phyloP scores from a whole-genome alignment of 2,888 invertebrate genomes.

The Epiblema foenella region DNA sequence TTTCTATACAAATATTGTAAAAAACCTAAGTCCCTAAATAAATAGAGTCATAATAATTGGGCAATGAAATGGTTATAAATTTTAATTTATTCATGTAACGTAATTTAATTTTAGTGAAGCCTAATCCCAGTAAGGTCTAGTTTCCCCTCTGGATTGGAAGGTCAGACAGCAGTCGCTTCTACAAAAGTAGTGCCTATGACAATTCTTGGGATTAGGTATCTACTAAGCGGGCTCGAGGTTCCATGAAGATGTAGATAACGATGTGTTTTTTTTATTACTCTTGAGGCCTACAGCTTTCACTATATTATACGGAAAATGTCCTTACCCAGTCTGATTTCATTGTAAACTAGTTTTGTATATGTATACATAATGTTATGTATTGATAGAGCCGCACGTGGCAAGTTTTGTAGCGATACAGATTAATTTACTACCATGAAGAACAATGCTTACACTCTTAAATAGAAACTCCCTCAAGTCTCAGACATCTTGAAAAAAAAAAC shows the following conservation, averaged over 20 bases:
- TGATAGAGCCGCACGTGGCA: background rate
- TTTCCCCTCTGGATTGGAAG: background rate
- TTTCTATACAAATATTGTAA: no score
- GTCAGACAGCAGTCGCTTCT: background rate
- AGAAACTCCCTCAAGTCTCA: no score
- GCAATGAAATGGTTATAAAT: background rate
- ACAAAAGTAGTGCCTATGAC: background rate
- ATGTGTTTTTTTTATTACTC: background rate
- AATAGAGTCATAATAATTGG: no score
- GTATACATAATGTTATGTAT: slow-evolving; percentile 33
- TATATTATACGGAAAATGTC: background rate
- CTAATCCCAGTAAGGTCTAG: background rate
- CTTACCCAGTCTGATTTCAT: background rate
- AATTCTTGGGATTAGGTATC: background rate
- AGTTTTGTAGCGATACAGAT: background rate
- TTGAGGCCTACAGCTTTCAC: background rate
- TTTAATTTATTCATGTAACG: no score
- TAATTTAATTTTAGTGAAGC: background rate
- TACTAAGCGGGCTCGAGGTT: background rate
- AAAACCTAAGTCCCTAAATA: no score
- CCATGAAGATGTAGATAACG: background rate
- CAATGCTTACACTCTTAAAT: no score
- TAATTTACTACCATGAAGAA: background rate
- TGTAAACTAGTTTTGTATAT: slow-evolving; percentile 15
- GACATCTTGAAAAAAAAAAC: no score